phyloP scores from a whole-genome alignment of 2,113 vertebrate species.

The Tonatia bakeri region DNA sequence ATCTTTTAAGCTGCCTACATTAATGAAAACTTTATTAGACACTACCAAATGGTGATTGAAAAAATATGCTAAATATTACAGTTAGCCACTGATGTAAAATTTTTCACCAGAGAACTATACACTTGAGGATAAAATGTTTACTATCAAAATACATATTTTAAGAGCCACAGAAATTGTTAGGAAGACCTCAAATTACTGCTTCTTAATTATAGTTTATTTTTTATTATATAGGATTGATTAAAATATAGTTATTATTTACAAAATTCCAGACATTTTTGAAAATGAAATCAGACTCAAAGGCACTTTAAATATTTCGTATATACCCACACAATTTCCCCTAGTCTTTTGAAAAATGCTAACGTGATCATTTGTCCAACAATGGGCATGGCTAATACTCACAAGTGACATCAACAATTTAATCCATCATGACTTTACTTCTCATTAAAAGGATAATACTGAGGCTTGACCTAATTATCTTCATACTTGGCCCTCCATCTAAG shows the following conservation, averaged over 20 bases:
- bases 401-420: neutral
- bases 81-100: neutral
- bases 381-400: neutral
- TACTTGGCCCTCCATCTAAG: neutral
- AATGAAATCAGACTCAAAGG: conserved; percentile 16
- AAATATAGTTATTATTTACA: conserved; percentile 29
- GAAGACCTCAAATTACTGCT: conserved; percentile 13
- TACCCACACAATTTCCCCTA: neutral
- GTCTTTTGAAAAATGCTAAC: conserved; percentile 30
- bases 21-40: conserved; percentile 24
- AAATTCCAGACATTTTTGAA: conserved; percentile 23
- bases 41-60: conserved; percentile 11
- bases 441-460: neutral
- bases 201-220: conserved; percentile 23
- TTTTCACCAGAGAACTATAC: conserved; percentile 34
- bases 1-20: conserved; percentile 20
- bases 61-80: conserved; percentile 8
- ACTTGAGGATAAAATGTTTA: conserved; percentile 33
- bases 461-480: neutral
- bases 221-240: neutral
- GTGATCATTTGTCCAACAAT: neutral
- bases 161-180: neutral
- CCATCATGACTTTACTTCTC: neutral
- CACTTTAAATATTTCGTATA: neutral
- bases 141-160: conserved; percentile 29